A percentile compares a stretch with the other conserved stretches of the same genome.
Evolutionary conservation across 1,140 invertebrate species (phyloP).

Genomic region (Zaprionus vittiger): DNA sequence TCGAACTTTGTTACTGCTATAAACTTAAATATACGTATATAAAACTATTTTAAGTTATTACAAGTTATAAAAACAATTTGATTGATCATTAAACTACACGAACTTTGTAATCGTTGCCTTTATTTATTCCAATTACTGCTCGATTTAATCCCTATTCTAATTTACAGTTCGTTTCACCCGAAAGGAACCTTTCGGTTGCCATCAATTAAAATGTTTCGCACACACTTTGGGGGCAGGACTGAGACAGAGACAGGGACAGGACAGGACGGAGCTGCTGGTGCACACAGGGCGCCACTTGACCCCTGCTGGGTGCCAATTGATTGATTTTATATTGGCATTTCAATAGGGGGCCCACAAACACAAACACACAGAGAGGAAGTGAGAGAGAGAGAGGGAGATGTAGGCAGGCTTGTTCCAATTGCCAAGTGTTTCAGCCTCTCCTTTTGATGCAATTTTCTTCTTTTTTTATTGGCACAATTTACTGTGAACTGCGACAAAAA

Average conservation of each 20-base stretch:
- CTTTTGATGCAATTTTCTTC: slow-evolving; percentile 8
- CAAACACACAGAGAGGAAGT: slow-evolving; percentile 7
- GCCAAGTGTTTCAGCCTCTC: slow-evolving; percentile 68
- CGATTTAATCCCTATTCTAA: slow-evolving; percentile 32
- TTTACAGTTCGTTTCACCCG: slow-evolving; percentile 23
- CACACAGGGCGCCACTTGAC: slow-evolving; percentile 78
- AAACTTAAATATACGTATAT: too few species aligned
- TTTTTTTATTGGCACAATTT: slow-evolving; percentile 56
- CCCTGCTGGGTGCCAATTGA: slow-evolving; percentile 76
- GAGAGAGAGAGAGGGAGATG: not conserved
- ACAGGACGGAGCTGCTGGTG: slow-evolving; percentile 39
- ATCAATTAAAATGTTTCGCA: slow-evolving; percentile 52
- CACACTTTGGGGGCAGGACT: slow-evolving; percentile 25
- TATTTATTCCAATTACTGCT: slow-evolving; percentile 9
- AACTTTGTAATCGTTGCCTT: not conserved
- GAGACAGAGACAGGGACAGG: slow-evolving; percentile 53
- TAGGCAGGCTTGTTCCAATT: slow-evolving; percentile 60
- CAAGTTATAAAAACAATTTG: too few species aligned
- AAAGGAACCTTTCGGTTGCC: slow-evolving; percentile 48
- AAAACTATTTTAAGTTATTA: too few species aligned
- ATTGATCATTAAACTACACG: not conserved
- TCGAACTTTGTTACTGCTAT: too few species aligned
- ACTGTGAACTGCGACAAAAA: slow-evolving; percentile 20
- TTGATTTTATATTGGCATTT: slow-evolving; percentile 82
- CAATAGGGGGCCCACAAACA: slow-evolving; percentile 54